Evolutionary conservation across 2,888 invertebrate species (phyloP).

Genomic region (Parochlus steinenii): DNA sequence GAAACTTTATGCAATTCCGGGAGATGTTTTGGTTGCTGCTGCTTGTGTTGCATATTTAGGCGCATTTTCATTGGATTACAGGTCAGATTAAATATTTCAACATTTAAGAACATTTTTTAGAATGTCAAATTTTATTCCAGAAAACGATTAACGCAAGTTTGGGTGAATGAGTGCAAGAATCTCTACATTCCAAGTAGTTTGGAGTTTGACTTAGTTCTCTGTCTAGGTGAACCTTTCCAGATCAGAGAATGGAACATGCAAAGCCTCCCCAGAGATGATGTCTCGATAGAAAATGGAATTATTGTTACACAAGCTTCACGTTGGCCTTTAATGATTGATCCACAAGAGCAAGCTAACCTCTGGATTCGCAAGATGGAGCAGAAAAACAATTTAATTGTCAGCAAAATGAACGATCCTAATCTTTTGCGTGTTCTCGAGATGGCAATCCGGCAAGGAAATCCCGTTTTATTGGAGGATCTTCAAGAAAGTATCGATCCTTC

Average conservation of each 20-base stretch:
- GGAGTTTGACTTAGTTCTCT: constrained; percentile 46
- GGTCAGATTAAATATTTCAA: too few relatives aligned
- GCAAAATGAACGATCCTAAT: constrained; percentile 60
- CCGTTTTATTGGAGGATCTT: constrained; percentile 75
- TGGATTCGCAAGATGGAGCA: constrained; percentile 85
- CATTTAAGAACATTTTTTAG: too few relatives aligned
- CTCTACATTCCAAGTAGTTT: constrained; percentile 54
- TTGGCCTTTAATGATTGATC: constrained; percentile 89
- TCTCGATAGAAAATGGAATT: constrained; percentile 86
- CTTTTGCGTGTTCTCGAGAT: constrained; percentile 67
- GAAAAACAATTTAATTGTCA: constrained; percentile 51
- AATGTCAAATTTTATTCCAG: too few relatives aligned
- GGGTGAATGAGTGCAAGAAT: constrained; percentile 49
- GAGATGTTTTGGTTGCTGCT: constrained; percentile 75
- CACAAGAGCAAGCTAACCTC: constrained; percentile 85
- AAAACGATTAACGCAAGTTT: constrained; percentile 43
- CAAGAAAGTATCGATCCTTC: constrained; percentile 79
- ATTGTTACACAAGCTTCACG: constrained; percentile 65
- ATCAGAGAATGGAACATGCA: constrained; percentile 80
- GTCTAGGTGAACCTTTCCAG: constrained; percentile 69
- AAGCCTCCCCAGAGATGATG: constrained; percentile 71
- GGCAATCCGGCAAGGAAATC: constrained; percentile 67
- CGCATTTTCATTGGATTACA: constrained; percentile 62
- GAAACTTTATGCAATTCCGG: constrained; percentile 56
- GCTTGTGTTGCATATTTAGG: constrained; percentile 84